A percentile compares a stretch with the other conserved stretches of the same genome.
These are phyloP conservation scores for Phyto melanocephala DNA, from an alignment of 2,888 invertebrate genomes.

Conservation along the genomic window DNA sequence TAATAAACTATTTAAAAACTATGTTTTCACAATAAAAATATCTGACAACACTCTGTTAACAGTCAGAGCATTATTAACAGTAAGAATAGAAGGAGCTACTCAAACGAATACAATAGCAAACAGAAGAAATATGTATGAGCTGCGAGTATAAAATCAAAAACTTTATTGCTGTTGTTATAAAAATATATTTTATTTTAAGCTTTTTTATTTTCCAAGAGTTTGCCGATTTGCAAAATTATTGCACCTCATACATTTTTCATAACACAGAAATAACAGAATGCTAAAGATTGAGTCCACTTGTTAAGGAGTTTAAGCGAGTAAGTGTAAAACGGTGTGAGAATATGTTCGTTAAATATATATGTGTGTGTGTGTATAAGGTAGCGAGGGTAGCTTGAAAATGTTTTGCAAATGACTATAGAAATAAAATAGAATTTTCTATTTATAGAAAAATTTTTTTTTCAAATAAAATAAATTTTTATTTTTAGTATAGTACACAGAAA, in stretches of 20 bases:
- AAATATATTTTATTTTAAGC: slow-evolving; percentile 8
- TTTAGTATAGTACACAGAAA: too few relatives aligned
- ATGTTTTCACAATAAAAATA: neutral
- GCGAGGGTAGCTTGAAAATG: neutral
- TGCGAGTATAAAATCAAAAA: slow-evolving; percentile 21
- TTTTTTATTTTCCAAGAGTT: slow-evolving; percentile 28
- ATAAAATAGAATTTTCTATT: too few relatives aligned
- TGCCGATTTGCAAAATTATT: slow-evolving; percentile 59
- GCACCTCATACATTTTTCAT: slow-evolving; percentile 56
- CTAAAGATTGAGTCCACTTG: neutral
- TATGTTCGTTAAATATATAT: neutral
- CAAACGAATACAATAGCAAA: slow-evolving; percentile 6
- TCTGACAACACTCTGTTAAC: neutral
- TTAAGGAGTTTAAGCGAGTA: neutral
- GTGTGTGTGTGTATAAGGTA: neutral
- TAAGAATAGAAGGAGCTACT: neutral
- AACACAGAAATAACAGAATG: neutral
- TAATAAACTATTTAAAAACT: slow-evolving; percentile 10
- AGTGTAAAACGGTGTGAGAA: neutral
- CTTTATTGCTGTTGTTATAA: slow-evolving; percentile 49
- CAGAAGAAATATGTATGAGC: too few relatives aligned
- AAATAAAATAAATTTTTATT: too few relatives aligned
- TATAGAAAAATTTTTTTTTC: too few relatives aligned
- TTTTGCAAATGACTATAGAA: too few relatives aligned
- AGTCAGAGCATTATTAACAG: slow-evolving; percentile 11